Evolutionary conservation across 1,140 invertebrate species (phyloP), one percentile per base, ranked within the genome.

Genomic region (Nixonia krombeini): DNA sequence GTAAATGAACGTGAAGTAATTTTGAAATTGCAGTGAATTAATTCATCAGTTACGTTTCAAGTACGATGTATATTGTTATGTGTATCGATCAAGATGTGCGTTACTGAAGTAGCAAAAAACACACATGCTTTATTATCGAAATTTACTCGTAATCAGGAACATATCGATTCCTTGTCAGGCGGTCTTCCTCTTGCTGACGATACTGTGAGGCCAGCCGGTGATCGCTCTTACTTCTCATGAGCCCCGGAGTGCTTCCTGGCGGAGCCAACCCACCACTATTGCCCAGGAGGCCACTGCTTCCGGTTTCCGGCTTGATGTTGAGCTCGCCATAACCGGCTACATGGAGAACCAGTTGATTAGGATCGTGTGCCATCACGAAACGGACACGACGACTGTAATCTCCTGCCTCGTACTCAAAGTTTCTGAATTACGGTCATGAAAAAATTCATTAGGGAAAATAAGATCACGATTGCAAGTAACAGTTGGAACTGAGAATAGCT

Each of bases 211-310:
- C 95, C 33, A 97, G 83, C 18, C 96, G 88, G 83, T 97, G 96
- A 76, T 97, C 96, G 79, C 94, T 96, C 82, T 97, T 97, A 55
- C 94, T 96, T 65, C 95, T 88, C 90, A 96, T 96, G 15, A 97
- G 83, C 2, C 94, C 94, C 0, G 89, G 88, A 18, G 87, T 84
- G 65, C 89, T 85, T 23, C 83, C 76, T 7, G 88, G 87, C 7
- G 90, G 90, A 62, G 89, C 89, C 49, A 90, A 88, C 26, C 91
- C 76, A 29, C 84, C 81, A 6, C 84, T 85, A 12, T 86, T 87
- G 5, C 85, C 82, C 37, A 87, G 68, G 45, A 84, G 67, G 7
- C 76, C 72, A 28, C 66, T 66, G 23, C 73, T 78, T 51, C 80
- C 76, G 75, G 88, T 86, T 77, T 86, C 84, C 10, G 83, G 71